These are phyloP conservation scores for Penaeus vannamei DNA, from an alignment of 1,140 invertebrate genomes.

Conservation along the genomic window DNA sequence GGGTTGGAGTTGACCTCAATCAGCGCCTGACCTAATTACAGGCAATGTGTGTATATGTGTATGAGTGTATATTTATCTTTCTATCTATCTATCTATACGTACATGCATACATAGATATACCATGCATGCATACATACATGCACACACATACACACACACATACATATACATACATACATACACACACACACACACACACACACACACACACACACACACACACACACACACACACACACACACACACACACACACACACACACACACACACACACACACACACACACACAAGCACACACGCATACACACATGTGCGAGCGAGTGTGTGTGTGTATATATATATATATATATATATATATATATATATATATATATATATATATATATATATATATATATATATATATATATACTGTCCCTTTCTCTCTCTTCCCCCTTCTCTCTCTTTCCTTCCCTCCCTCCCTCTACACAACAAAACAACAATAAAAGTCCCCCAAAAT, in stretches of 20 bases:
- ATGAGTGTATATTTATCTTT: slow-evolving; percentile 18
- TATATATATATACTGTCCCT: too few relatives aligned
- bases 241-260: not conserved
- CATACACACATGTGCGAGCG: too few relatives aligned
- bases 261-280: not conserved
- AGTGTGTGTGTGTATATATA: too few relatives aligned
- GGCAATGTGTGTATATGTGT: not conserved
- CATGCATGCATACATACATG: not conserved
- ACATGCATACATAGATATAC: not conserved
- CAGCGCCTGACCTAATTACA: not conserved
- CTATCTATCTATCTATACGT: not conserved
- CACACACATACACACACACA: not conserved
- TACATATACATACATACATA: slow-evolving; percentile 23
- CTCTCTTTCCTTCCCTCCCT: too few relatives aligned
- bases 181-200: too few relatives aligned
- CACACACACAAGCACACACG: too few relatives aligned
- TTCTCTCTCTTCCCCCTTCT: too few relatives aligned
- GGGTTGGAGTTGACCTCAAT: not conserved
- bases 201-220: not conserved
- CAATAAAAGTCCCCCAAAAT: too few relatives aligned
- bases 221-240: not conserved
- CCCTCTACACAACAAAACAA: too few relatives aligned
- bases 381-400: too few relatives aligned
- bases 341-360: too few relatives aligned
- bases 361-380: too few relatives aligned